Evolutionary conservation across 2,888 invertebrate species (phyloP), one percentile per base, ranked within the genome.

Genomic region (Amblyjoppa fuscipennis): DNA sequence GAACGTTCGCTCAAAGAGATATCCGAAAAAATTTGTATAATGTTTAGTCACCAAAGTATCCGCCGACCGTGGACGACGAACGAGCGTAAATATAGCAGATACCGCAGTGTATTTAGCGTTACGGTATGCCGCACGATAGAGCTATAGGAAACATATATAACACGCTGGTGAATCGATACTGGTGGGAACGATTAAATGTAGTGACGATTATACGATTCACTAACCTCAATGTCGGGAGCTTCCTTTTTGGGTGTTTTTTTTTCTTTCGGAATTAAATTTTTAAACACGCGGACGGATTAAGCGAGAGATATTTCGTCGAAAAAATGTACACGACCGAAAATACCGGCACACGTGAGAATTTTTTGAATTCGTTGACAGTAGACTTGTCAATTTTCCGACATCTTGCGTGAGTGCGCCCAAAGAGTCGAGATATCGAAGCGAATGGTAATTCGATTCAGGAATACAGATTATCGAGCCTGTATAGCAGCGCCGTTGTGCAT

Each of bases 361-460:
- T 61, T 61, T 74, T 61, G 9, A 59, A 59, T 28, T 28, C 45
- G 28, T 74, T 73, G 59, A 81, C 68, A 81, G 66, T 69, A 68
- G 20, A 66, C 81, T 74, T 81, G 81, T 81, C 74, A 81, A 75
- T 81, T 41, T 56, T 64, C 51, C 74, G 81, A 75, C 68, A 81
- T 74, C 41, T 69, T 81, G 59, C 28, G 45, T 45, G 45, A 45
- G 45, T 45, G 45, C 13, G 45, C n/a, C 28, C 34, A 77, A 68
- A 66, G 68, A 49, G 41, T 73, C 56, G 71, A 81, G 68, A 25
- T 69, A 61, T 75, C 59, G 59, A 45, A 69, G 16, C 7, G 6
- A 73, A 41, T 61, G 28, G 73, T 28, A 16, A 59, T 73, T 73
- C 41, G 56, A 73, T 59, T 61, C 16, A 34, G 31, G 28, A 61